phyloP scores from a whole-genome alignment of 2,113 vertebrate species.

The Corythaeola cristata region DNA sequence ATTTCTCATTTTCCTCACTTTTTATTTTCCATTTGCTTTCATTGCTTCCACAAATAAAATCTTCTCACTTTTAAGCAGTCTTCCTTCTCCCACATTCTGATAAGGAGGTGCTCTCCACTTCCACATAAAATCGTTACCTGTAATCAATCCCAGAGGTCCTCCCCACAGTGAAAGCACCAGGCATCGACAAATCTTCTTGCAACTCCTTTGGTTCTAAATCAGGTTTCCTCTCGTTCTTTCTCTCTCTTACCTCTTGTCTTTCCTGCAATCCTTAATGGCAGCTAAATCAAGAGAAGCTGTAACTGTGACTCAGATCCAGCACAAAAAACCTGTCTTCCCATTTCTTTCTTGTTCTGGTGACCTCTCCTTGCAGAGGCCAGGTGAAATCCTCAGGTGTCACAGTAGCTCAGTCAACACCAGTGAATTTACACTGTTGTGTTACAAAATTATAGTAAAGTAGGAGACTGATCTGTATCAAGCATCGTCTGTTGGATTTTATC shows the following conservation, averaged over 20 bases:
- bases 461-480: background rate
- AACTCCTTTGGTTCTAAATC: background rate
- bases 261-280: background rate
- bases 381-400: background rate
- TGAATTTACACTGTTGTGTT: background rate
- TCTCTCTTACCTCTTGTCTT: background rate
- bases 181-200: background rate
- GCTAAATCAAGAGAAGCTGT: background rate
- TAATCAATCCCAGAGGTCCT: background rate
- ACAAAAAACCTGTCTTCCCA: background rate
- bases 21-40: background rate
- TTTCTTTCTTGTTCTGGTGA: background rate
- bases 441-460: background rate
- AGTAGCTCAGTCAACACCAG: background rate
- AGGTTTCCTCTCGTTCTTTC: background rate
- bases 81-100: background rate
- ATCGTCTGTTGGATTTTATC: background rate
- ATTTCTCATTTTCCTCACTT: background rate
- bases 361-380: background rate
- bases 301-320: background rate
- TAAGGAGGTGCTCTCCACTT: background rate
- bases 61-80: background rate
- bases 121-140: accelerated
- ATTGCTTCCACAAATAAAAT: background rate
- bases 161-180: background rate